These are phyloP conservation scores for Acleris holmiana DNA, from an alignment of 2,888 invertebrate species.

Conservation along the genomic window DNA sequence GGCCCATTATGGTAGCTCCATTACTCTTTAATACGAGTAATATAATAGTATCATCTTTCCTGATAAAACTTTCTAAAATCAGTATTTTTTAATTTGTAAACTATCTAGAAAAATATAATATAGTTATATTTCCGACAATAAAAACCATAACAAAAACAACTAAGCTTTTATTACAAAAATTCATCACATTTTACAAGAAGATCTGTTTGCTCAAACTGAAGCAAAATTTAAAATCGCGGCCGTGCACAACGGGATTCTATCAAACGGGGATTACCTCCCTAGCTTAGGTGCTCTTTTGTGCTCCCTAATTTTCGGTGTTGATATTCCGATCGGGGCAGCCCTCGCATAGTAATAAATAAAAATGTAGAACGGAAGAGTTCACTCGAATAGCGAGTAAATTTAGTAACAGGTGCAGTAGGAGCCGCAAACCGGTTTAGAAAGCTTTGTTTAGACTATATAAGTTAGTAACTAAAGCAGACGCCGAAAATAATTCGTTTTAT, in stretches of 20 bases:
- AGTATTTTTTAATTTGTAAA: too few relatives aligned
- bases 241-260: constrained; percentile 4
- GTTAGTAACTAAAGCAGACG: too few relatives aligned
- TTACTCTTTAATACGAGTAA: too few relatives aligned
- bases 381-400: constrained; percentile 69
- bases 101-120: too few relatives aligned
- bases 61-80: too few relatives aligned
- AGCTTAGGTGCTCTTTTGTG: constrained; percentile 46
- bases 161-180: too few relatives aligned
- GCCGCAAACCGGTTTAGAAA: constrained; percentile 57
- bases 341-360: constrained; percentile 59
- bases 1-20: too few relatives aligned
- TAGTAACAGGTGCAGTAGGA: constrained; percentile 70
- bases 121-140: too few relatives aligned
- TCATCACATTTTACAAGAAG: neutral
- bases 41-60: too few relatives aligned
- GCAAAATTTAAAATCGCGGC: neutral
- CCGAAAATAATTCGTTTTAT: too few relatives aligned
- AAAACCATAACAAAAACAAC: too few relatives aligned
- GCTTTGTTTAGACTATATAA: too few relatives aligned
- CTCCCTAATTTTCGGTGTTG: constrained; percentile 45
- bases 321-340: constrained; percentile 43
- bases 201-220: neutral
- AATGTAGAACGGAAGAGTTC: constrained; percentile 77
- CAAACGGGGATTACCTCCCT: constrained; percentile 15